Evolutionary conservation across 2,888 invertebrate genomes (phyloP), one percentile per base, ranked within the genome.

Genomic region (Mechanitis mazaeus): DNA sequence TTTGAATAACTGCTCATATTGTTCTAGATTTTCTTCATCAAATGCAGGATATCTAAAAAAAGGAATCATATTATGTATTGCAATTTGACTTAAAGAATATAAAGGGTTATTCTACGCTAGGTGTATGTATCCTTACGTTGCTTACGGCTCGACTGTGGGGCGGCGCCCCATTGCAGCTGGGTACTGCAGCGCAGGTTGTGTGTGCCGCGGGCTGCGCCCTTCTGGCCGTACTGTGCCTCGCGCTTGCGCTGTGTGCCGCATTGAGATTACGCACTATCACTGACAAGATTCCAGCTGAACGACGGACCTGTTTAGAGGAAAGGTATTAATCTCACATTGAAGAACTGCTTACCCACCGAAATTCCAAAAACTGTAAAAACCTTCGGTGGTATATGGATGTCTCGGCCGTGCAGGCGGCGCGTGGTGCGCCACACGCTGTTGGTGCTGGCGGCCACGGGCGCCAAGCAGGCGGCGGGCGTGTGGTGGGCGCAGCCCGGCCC

Each of bases 151-250:
- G 94, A 65, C 83, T 94, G 56, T 93, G 93, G 70, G 93, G 94
- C 70, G 92, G 93, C 59, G 93, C 87, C 6, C 88, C 89, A 1
- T 91, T 76, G 82, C 93, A 83, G 86, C 88, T 78, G 77, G 92
- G 86, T 69, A 72, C 85, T 31, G 91, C 85, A 2, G 88, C 94
- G 59, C 93, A 93, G 73, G 90, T 91, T 66, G 93, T 94, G 71
- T 94, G 94, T 76, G 90, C 93, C 38, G 92, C 92, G 58, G 94
- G 94, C 62, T 93, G 94, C 69, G 91, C 92, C 42, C 90, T 95
- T 63, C 92, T 95, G 73, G 88, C 93, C 47, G 78, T 92, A 45
- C 91, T 95, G 56, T 94, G 95, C 75, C 83, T 93, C 54, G 91
- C 94, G 58, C 89, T 95, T 59, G 93, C 94, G 67, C 84, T 92